A percentile compares a stretch with the other conserved stretches of the same genome.
Evolutionary conservation across 2,797 vertebrate genomes (phyloP).

Genomic region (Propithecus deckenii): DNA sequence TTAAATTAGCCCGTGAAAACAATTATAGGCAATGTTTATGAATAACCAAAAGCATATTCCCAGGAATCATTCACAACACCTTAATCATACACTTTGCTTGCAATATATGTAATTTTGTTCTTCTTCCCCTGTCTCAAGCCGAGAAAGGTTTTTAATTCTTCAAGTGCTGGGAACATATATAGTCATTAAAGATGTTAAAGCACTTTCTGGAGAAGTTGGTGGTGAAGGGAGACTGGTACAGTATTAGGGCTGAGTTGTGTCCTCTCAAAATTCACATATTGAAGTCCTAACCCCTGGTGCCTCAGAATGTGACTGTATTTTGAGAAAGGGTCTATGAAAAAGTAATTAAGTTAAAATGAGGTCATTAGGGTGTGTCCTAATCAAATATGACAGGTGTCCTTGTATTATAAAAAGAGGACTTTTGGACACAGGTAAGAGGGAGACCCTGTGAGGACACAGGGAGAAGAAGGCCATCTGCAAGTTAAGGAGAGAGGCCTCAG

Average conservation of each 20-base stretch:
- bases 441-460: not conserved
- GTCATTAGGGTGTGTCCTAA: not conserved
- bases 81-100: not conserved
- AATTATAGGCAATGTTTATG: not conserved
- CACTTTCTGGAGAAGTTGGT: not conserved
- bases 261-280: not conserved
- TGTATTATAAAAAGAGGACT: not conserved
- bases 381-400: not conserved
- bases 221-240: not conserved
- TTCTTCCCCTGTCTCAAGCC: not conserved
- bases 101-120: not conserved
- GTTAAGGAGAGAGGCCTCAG: not conserved
- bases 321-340: not conserved
- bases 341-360: not conserved
- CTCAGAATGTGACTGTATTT: not conserved
- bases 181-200: not conserved
- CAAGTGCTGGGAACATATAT: not conserved
- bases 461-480: fast-evolving
- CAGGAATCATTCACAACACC: not conserved
- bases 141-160: slow-evolving; percentile 42
- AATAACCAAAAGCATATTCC: not conserved
- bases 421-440: not conserved
- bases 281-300: not conserved
- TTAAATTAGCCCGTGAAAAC: not conserved
- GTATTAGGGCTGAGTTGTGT: not conserved